Conservation (phyloP, 2,113 vertebrate genomes). For the Takifugu flavidus region DNA sequence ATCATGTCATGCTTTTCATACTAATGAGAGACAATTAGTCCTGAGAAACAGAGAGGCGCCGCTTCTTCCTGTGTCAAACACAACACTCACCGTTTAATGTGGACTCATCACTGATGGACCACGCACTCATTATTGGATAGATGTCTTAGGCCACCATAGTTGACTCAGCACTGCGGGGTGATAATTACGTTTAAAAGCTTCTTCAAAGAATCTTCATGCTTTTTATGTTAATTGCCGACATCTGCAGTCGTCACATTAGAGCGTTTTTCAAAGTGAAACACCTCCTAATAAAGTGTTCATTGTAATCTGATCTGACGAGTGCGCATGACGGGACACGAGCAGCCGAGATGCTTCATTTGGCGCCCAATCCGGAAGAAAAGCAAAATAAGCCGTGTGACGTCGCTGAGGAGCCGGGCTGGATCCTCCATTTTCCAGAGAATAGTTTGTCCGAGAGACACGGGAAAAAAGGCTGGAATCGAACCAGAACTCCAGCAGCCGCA, state of each 20-base stretch:
- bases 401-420: too few species aligned
- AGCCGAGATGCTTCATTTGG: background rate
- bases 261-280: constrained; percentile 15
- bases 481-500: too few species aligned
- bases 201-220: constrained; percentile 7
- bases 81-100: constrained; percentile 45
- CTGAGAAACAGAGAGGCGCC: constrained; percentile 38
- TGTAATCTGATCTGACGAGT: constrained; percentile 14
- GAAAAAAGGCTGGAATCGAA: too few species aligned
- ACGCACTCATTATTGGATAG: constrained; percentile 55
- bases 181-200: constrained; percentile 44
- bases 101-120: constrained; percentile 58
- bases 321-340: background rate
- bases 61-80: constrained; percentile 49
- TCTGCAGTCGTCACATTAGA: background rate
- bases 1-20: constrained; percentile 56
- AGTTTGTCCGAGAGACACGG: too few species aligned
- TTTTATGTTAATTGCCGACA: background rate
- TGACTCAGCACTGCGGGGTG: constrained; percentile 56
- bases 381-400: too few species aligned
- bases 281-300: background rate
- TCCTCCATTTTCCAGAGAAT: too few species aligned
- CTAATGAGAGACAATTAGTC: constrained; percentile 67
- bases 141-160: constrained; percentile 54
- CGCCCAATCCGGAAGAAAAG: background rate